These are phyloP conservation scores for Rhinogobio ventralis DNA, from an alignment of 2,797 vertebrate species.

Conservation along the genomic window DNA sequence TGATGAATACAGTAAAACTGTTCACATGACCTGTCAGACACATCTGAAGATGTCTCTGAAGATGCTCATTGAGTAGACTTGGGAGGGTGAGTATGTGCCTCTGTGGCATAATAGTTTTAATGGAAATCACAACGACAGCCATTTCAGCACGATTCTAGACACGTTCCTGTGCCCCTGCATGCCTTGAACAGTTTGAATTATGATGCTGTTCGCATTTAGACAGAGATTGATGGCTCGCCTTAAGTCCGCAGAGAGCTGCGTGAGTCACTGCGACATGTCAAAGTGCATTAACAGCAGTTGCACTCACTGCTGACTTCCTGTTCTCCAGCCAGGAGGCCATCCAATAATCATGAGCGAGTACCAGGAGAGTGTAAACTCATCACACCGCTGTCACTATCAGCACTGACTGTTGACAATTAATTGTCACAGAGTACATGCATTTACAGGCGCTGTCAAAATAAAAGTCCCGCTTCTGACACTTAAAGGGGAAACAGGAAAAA, in stretches of 20 bases:
- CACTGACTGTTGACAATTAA: not conserved
- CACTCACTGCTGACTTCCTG: conserved; percentile 1
- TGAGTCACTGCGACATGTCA: conserved; percentile 28
- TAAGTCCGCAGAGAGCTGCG: not conserved
- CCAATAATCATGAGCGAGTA: not conserved
- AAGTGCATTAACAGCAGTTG: conserved; percentile 31
- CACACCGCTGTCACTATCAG: not conserved
- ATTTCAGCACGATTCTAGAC: conserved; percentile 23
- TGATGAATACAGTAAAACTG: not conserved
- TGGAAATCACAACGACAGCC: conserved; percentile 26
- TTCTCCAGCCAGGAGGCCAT: not conserved
- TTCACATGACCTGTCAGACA: not conserved
- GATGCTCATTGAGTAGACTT: not conserved
- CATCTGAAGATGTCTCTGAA: not conserved
- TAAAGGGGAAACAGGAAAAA: not conserved
- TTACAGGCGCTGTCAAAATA: not conserved
- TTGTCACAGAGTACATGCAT: not conserved
- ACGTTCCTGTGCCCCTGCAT: not conserved
- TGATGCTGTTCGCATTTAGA: not conserved
- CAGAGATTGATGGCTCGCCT: conserved; percentile 27
- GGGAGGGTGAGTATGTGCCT: not conserved
- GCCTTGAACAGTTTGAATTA: not conserved
- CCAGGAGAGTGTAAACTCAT: not conserved
- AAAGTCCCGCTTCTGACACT: not conserved
- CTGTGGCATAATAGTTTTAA: conserved; percentile 25